Base-by-base conservation (phyloP, 2,888 invertebrate genomes). In the Lepeophtheirus nordmannii region DNA sequence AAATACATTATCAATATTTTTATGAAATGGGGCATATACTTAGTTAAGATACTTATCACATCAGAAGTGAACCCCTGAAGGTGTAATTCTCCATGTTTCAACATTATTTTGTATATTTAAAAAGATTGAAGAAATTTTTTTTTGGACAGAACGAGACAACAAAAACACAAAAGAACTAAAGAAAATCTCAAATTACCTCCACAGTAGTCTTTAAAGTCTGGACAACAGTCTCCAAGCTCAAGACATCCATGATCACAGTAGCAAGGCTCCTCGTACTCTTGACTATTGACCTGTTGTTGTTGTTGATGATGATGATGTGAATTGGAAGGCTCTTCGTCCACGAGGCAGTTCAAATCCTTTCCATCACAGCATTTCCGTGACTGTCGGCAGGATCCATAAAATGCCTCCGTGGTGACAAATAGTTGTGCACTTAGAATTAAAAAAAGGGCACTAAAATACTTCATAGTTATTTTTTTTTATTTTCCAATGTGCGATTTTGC, bases 161-260 rank as follows among this genome's bases (percentile, higher is more conserved):
- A 46, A 46, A 46, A 46, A 46, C 5, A 14, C 14, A 46, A 17
- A 46, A 5, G 20, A 63, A n/a, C n/a, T n/a, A n/a, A n/a, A n/a
- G n/a, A n/a, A n/a, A n/a, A n/a, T n/a, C n/a, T n/a, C n/a, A n/a
- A 56, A 58, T 59, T 30, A 66, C 66, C 66, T 61, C 66, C 70
- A 68, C 75, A 75, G 10, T 71, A 71, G 5, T 70, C 68, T 57
- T 71, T 70, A 68, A 74, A 74, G 69, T 75, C 75, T 17, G 69
- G 69, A 68, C 75, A 75, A 68, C 75, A 75, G 67, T 75, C 75
- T 8, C 73, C 72, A 62, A 74, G 71, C 57, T 72, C 71, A 9
- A 72, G 67, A 67, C 75, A 75, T 56, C 72, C 72, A 65, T 73
- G 72, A 67, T 75, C 75, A 68, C 75, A 75, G 69, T 73, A 75